Percentiles rank a stretch among this genome's conserved stretches.
Conservation (phyloP, 2,113 vertebrate genomes). For the Microtus montanus region DNA sequence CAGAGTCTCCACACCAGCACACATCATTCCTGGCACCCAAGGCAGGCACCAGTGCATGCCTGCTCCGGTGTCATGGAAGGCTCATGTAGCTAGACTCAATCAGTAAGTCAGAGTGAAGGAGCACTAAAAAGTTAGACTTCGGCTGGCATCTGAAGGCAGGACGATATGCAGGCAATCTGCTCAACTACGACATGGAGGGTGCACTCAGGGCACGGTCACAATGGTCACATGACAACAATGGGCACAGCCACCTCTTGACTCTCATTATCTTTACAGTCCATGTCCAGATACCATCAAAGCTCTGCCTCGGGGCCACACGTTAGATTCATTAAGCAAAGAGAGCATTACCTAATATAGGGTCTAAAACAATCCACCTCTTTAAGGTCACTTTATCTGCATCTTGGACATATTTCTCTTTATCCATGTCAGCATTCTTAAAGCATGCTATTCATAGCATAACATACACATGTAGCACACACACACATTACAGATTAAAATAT, state of each 20-base stretch:
- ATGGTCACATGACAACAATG: not conserved
- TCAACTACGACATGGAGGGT: not conserved
- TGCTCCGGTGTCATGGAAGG: not conserved
- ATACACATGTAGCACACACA: not conserved
- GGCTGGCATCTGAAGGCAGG: not conserved
- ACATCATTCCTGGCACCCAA: not conserved
- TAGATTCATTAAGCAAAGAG: not conserved
- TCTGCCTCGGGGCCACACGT: not conserved
- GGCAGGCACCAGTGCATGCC: not conserved
- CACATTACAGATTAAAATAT: not conserved
- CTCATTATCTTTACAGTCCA: not conserved
- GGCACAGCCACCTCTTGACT: not conserved
- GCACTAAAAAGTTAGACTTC: not conserved
- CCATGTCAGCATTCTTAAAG: not conserved
- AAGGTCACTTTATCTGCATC: not conserved
- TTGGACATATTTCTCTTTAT: not conserved
- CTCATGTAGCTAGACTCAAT: not conserved
- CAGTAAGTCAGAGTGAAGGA: constrained; percentile 6
- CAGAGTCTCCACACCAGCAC: not conserved
- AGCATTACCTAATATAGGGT: not conserved
- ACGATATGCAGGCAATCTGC: not conserved
- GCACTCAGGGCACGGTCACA: not conserved
- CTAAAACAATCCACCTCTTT: not conserved
- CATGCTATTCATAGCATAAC: too few relatives aligned
- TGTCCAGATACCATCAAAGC: not conserved